Base-by-base conservation (phyloP, 1,140 invertebrate genomes). In the Dermatophagoides farinae region DNA sequence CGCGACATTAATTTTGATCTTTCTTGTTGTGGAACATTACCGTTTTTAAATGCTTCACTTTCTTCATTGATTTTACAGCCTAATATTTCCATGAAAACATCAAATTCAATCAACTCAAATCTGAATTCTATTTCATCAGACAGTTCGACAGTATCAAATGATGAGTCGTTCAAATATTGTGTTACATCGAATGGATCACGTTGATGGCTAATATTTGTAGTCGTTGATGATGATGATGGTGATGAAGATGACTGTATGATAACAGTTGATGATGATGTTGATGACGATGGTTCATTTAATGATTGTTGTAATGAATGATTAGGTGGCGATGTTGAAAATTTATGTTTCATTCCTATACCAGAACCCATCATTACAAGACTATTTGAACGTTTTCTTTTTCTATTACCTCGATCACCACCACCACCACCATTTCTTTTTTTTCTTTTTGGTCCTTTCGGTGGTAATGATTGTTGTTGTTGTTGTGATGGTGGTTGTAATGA, bases 21-120 rank as follows among this genome's bases (percentile, higher is more conserved):
- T 23, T 47, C 46, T 23, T 47, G 31, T 43, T 43, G 12, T 43
- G 41, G 41, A 5, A 14, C 10, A 43, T 18, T 18, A 43, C 12
- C n/a, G 10, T 16, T 14, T 16, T 43, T 43, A 43, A 18, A 43
- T 43, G 5, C 6, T 6, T 25, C 22, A 18, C 14, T n/a, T n/a
- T 55, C 53, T 14, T 55, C 20, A 40, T 20, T 22, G 23, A 44
- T 25, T 23, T 11, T 31, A 44, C 53, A 55, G 12, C 53, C 53
- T 31, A 55, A 23, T 55, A 55, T 55, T 23, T 55, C 53, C 38
- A 55, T 39, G 4, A 55, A 22, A n/a, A 38, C 53, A 55, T 55
- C 53, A 38, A 55, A 55, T n/a, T 37, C 31, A 55, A 55, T 11
- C 14, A 38, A n/a, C 6, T 55, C 53, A 31, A 55, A 55, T 5